These are phyloP conservation scores for Hyposoter dolosus DNA, from an alignment of 2,888 invertebrate species.

Conservation along the genomic window DNA sequence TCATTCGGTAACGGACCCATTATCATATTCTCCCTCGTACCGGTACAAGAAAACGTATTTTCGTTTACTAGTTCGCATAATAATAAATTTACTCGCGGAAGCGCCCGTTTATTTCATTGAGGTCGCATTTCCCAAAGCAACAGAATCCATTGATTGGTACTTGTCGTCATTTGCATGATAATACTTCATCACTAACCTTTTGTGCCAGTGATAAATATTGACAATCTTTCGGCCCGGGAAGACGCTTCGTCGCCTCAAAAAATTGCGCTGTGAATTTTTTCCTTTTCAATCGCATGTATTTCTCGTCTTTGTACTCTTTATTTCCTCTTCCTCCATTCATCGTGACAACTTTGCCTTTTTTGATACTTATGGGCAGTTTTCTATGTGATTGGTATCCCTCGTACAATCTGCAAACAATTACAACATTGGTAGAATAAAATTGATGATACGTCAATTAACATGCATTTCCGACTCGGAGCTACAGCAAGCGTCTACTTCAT, in stretches of 20 bases:
- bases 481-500: slow-evolving; percentile 6
- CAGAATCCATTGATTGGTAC: slow-evolving; percentile 28
- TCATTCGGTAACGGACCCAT: slow-evolving; percentile 34
- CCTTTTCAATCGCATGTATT: too few species aligned
- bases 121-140: slow-evolving; percentile 39
- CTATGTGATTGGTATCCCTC: slow-evolving; percentile 26
- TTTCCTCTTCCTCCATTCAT: slow-evolving; percentile 41
- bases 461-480: slow-evolving; percentile 12
- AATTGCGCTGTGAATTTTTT: too few species aligned
- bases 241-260: too few species aligned
- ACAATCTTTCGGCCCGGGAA: too few species aligned
- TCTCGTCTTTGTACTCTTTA: too few species aligned
- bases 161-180: slow-evolving; percentile 38
- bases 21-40: slow-evolving; percentile 31
- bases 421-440: slow-evolving; percentile 18
- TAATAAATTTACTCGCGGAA: slow-evolving; percentile 28
- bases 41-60: slow-evolving; percentile 39
- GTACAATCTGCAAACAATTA: slow-evolving; percentile 38
- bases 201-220: slow-evolving; percentile 31
- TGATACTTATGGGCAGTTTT: slow-evolving; percentile 31
- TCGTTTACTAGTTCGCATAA: slow-evolving; percentile 35
- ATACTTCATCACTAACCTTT: slow-evolving; percentile 36
- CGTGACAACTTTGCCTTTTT: slow-evolving; percentile 25
- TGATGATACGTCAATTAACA: background rate
- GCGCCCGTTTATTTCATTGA: slow-evolving; percentile 22